A percentile compares a stretch with the other conserved stretches of the same genome.
Conservation (phyloP, 2,797 vertebrate genomes). For the Salarias fasciatus region DNA sequence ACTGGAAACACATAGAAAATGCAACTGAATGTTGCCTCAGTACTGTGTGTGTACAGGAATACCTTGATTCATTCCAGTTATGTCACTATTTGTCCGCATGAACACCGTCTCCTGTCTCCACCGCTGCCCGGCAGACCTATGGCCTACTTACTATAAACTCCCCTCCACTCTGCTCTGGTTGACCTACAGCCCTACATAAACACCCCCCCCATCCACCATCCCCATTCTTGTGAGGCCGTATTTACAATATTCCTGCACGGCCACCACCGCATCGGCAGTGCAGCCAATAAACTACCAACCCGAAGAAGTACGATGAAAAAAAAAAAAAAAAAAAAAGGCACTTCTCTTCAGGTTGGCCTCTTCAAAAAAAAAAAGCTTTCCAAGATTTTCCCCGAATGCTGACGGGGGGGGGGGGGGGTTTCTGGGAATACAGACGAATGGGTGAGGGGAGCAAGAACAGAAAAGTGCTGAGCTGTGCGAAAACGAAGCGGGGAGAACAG, state of each 20-base stretch:
- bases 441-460: not conserved
- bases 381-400: slow-evolving; percentile 51
- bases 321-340: not conserved
- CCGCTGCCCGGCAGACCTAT: slow-evolving; percentile 25
- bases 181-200: slow-evolving; percentile 57
- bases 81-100: slow-evolving; percentile 14
- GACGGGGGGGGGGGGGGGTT: slow-evolving; percentile 40
- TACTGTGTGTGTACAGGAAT: not conserved
- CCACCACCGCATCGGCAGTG: slow-evolving; percentile 31
- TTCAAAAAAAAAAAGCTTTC: slow-evolving; percentile 51
- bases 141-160: slow-evolving; percentile 48
- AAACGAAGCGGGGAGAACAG: slow-evolving; percentile 9
- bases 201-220: slow-evolving; percentile 21
- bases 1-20: not conserved
- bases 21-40: not conserved
- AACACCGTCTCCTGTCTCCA: slow-evolving; percentile 2
- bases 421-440: slow-evolving; percentile 37
- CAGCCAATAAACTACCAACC: slow-evolving; percentile 26
- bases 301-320: not conserved
- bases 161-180: slow-evolving; percentile 5
- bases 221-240: slow-evolving; percentile 30
- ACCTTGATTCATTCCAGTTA: slow-evolving; percentile 1
- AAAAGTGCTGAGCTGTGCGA: slow-evolving; percentile 32
- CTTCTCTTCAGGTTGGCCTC: slow-evolving; percentile 24
- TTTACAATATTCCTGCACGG: slow-evolving; percentile 43